Conservation (phyloP, 2,797 vertebrate genomes). For the Pyrocephalus nanus region DNA sequence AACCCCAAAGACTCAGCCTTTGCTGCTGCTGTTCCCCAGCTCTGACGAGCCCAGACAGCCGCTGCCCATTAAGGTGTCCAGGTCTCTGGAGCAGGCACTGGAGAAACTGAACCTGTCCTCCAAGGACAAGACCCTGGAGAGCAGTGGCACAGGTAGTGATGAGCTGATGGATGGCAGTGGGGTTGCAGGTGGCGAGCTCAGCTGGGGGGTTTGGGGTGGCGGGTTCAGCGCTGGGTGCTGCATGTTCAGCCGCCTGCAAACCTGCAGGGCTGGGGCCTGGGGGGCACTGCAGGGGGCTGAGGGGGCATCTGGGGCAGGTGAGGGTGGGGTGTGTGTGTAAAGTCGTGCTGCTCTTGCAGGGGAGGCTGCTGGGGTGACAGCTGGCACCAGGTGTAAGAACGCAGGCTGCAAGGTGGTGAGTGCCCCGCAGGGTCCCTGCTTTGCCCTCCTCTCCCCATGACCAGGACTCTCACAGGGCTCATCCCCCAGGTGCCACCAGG, state of each 20-base stretch:
- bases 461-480: rapidly evolving
- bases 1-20: background rate
- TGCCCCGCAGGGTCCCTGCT: background rate
- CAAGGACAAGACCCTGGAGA: slow-evolving; percentile 60
- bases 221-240: background rate
- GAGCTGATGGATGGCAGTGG: background rate
- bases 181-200: background rate
- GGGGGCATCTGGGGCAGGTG: background rate
- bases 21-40: slow-evolving; percentile 65
- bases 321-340: background rate
- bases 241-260: background rate
- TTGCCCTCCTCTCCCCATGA: rapidly evolving
- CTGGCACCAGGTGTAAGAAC: slow-evolving; percentile 88
- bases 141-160: slow-evolving; percentile 38
- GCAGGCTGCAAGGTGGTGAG: slow-evolving; percentile 88
- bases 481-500: background rate
- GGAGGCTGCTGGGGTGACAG: slow-evolving; percentile 29
- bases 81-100: slow-evolving; percentile 82
- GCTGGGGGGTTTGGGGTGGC: rapidly evolving
- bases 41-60: slow-evolving; percentile 80
- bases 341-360: background rate
- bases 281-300: rapidly evolving
- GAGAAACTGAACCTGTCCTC: slow-evolving; percentile 80
- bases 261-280: rapidly evolving
- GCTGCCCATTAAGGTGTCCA: slow-evolving; percentile 84